phyloP scores from a whole-genome alignment of 2,797 vertebrate genomes.

The Cynopterus sphinx region DNA sequence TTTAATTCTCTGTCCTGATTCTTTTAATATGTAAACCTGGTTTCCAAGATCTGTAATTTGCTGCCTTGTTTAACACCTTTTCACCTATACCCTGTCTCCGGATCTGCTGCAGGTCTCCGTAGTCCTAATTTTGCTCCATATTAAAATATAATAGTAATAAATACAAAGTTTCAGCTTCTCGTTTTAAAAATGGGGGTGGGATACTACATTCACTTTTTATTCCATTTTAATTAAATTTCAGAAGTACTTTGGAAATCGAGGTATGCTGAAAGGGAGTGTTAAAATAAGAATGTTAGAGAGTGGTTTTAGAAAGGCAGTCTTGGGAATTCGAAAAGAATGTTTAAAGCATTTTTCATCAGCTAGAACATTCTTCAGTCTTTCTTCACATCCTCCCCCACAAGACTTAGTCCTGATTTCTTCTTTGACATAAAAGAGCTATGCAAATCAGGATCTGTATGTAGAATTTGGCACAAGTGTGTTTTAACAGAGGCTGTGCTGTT shows the following conservation, averaged over 20 bases:
- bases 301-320: conserved; percentile 28
- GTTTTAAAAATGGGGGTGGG: conserved; percentile 23
- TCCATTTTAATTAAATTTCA: conserved; percentile 56
- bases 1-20: conserved; percentile 43
- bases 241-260: conserved; percentile 40
- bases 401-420: conserved; percentile 29
- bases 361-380: conserved; percentile 29
- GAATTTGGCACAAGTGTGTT: conserved; percentile 18
- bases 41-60: conserved; percentile 16
- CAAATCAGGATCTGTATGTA: conserved; percentile 35
- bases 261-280: background rate
- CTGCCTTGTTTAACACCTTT: conserved; percentile 7
- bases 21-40: conserved; percentile 43
- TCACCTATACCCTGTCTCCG: background rate
- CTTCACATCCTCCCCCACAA: background rate
- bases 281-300: conserved; percentile 22
- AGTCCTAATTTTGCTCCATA: conserved; percentile 23
- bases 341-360: conserved; percentile 48
- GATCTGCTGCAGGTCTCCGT: background rate
- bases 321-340: conserved; percentile 1
- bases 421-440: background rate
- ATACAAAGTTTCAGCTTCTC: conserved; percentile 20
- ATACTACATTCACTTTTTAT: conserved; percentile 21
- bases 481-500: background rate
- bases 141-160: conserved; percentile 49